Percentiles rank a stretch among this genome's conserved stretches.
phyloP scores from a whole-genome alignment of 2,113 vertebrate species.

The Menura novaehollandiae region DNA sequence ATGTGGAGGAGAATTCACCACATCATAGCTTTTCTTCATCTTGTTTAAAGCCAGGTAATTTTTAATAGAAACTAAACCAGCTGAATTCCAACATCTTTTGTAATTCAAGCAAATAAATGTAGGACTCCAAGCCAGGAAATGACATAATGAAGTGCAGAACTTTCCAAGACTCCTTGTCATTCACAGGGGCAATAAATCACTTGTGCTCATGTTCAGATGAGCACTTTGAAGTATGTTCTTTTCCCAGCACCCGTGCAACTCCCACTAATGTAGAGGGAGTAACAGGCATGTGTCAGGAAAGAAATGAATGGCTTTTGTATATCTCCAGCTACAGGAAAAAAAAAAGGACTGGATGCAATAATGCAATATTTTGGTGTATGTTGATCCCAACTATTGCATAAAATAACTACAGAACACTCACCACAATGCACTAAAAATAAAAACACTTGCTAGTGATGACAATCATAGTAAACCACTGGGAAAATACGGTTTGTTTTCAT shows the following conservation, averaged over 20 bases:
- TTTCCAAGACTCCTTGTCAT: neutral
- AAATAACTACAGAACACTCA: neutral
- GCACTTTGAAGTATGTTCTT: neutral
- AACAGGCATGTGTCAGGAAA: neutral
- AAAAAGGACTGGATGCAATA: neutral
- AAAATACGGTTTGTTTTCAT: neutral
- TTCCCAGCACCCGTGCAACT: neutral
- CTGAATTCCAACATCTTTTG: constrained; percentile 6
- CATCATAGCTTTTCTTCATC: neutral
- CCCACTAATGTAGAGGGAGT: neutral
- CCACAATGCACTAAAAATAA: neutral
- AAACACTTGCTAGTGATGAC: neutral
- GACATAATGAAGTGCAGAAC: neutral
- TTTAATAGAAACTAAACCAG: constrained; percentile 19
- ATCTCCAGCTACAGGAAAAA: neutral
- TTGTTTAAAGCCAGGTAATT: neutral
- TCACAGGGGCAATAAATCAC: constrained; percentile 22
- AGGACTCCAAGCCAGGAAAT: neutral
- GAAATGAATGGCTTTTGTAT: neutral
- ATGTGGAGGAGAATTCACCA: neutral
- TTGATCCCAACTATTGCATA: neutral
- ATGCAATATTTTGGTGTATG: neutral
- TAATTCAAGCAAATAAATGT: neutral
- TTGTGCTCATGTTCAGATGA: neutral
- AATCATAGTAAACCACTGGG: neutral